phyloP scores from a whole-genome alignment of 2,797 vertebrate genomes.

The Sebastiscus albofasciatus region DNA sequence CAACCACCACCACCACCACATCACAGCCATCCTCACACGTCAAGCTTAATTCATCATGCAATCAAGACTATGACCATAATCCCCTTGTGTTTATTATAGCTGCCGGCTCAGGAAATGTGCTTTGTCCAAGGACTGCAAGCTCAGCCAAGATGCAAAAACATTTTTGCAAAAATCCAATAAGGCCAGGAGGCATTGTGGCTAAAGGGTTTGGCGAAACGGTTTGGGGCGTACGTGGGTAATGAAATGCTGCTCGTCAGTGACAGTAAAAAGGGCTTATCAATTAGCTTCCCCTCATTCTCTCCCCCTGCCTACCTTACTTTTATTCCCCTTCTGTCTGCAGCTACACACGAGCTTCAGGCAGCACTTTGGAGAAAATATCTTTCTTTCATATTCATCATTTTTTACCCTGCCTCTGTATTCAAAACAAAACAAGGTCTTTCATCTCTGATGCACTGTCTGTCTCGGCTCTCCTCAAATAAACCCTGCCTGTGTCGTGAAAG shows the following conservation, averaged over 20 bases:
- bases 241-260: constrained; percentile 57
- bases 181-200: constrained; percentile 33
- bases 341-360: constrained; percentile 29
- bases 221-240: constrained; percentile 49
- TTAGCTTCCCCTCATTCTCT: constrained; percentile 54
- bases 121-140: constrained; percentile 39
- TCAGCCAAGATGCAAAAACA: constrained; percentile 48
- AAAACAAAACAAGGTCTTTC: constrained; percentile 62
- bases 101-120: constrained; percentile 35
- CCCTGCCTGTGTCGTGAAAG: constrained; percentile 23
- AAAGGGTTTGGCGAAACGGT: constrained; percentile 34
- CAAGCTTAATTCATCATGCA: constrained; percentile 63
- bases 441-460: constrained; percentile 51
- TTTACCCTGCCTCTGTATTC: constrained; percentile 44
- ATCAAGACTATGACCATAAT: constrained; percentile 54
- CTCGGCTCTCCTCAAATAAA: constrained; percentile 51
- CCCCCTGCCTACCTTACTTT: constrained; percentile 13
- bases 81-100: constrained; percentile 52
- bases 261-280: constrained; percentile 68
- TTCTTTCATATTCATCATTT: constrained; percentile 57
- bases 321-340: constrained; percentile 32
- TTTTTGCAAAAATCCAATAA: constrained; percentile 57
- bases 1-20: neutral
- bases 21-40: constrained; percentile 38
- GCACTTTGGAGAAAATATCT: constrained; percentile 49